Evolutionary conservation across 2,888 invertebrate genomes (phyloP), one percentile per base, ranked within the genome.

Genomic region (Entomobrya multifasciata): DNA sequence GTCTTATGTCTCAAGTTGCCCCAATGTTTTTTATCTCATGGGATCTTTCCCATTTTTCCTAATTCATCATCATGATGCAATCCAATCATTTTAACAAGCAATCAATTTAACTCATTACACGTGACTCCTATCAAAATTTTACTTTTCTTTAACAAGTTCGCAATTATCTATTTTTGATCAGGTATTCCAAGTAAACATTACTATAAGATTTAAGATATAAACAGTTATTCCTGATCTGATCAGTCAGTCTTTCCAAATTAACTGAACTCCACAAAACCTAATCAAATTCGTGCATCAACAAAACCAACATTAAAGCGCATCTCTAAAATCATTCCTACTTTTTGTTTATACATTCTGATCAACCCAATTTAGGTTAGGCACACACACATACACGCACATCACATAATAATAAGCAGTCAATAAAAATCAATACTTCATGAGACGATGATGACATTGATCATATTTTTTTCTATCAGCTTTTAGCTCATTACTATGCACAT

Each of bases 241-340:
- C 52, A 79, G 10, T 36, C n/a, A n/a, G n/a, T 3, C 62, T 36
- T 15, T 11, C 17, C 77, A 57, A 60, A 60, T 77, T 77, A 74
- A 74, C 41, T 57, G 30, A 77, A 41, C 36, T 30, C 8, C 17
- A 41, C 22, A 55, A 76, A 36, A 3, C 8, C 13, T 78, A 78
- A 78, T 80, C 80, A 80, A 80, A 30, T 22, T 70, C 67, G 80
- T 80, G 80, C 67, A 80, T 80, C 80, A 44, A 52, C 17, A 70
- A 20, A 36, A 36, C 8, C 52, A 27, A 15, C 30, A 57, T 27
- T 20, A 77, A 8, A 55, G n/a, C 74, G 8, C 74, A 74, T 70
- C 70, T 8, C 20, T 70, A 17, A 36, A 22, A 36, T 41, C 77
- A 44, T 60, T 41, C 2, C 57, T 41, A 49, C 36, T 17, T 4